These are phyloP conservation scores for Vandiemenella viatica DNA, from an alignment of 2,888 invertebrate genomes.

Conservation along the genomic window DNA sequence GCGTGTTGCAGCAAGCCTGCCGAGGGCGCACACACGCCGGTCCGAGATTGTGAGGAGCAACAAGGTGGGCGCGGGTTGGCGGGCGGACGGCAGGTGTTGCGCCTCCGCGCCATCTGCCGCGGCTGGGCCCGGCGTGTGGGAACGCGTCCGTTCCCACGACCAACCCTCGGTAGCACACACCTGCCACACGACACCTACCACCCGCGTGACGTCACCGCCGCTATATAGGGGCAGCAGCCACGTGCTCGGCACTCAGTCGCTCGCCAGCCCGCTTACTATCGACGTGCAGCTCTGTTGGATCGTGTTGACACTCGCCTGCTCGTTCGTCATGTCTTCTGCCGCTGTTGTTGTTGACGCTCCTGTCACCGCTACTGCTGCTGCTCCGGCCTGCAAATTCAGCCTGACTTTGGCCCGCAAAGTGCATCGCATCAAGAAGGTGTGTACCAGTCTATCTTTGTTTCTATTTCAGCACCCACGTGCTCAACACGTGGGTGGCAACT, in stretches of 20 bases:
- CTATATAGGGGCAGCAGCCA: background rate
- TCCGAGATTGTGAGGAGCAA: no score
- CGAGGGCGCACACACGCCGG: no score
- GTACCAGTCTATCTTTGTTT: conserved; percentile 5
- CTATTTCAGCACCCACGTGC: no score
- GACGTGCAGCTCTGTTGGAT: background rate
- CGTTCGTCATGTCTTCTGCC: no score
- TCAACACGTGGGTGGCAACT: background rate
- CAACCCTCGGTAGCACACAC: background rate
- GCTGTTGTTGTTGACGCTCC: no score
- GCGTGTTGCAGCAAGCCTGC: no score
- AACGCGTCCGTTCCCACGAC: background rate
- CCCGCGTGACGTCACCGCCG: background rate
- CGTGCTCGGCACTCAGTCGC: background rate
- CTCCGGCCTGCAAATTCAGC: background rate
- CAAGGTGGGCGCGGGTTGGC: no score
- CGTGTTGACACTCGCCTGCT: conserved; percentile 1
- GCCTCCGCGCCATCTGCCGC: background rate
- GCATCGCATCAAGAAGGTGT: conserved; percentile 22
- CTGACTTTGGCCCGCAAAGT: conserved; percentile 12
- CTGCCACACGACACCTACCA: background rate
- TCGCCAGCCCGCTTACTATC: background rate
- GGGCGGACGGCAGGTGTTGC: background rate
- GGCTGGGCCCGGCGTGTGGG: background rate
- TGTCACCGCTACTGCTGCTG: background rate